Conservation (phyloP, 2,888 invertebrate genomes). For the Oligia latruncula region DNA sequence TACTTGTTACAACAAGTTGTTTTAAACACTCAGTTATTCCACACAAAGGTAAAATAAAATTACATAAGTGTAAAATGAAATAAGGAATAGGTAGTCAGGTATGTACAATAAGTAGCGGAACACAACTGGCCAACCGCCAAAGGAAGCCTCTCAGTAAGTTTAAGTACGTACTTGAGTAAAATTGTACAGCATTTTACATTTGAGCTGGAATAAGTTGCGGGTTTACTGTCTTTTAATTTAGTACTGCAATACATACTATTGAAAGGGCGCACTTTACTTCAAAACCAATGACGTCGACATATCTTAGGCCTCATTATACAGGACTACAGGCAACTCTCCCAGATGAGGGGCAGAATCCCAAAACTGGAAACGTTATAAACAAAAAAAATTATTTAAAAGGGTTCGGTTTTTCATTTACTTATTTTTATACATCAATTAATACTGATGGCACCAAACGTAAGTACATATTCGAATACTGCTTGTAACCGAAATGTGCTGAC, state of each 20-base stretch:
- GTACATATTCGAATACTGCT: not conserved
- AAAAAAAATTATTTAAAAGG: not conserved
- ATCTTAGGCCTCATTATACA: not conserved
- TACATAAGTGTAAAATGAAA: not conserved
- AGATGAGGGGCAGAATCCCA: not conserved
- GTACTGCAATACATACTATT: not conserved
- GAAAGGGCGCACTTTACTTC: not conserved
- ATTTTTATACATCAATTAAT: not conserved
- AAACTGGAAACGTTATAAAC: not conserved
- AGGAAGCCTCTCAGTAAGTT: slow-evolving; percentile 27
- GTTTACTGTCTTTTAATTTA: slow-evolving; percentile 9
- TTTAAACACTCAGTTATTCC: too few relatives aligned
- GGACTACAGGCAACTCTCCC: not conserved
- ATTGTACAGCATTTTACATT: slow-evolving; percentile 35
- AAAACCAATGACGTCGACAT: not conserved
- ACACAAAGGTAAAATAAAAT: not conserved
- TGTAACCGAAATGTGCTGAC: not conserved
- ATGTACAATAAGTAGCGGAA: slow-evolving; percentile 2
- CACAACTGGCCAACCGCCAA: slow-evolving; percentile 49
- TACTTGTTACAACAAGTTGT: not conserved
- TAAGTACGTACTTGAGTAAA: slow-evolving; percentile 35
- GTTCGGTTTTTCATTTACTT: not conserved
- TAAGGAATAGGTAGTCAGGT: not conserved
- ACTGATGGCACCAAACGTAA: not conserved
- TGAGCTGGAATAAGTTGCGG: not conserved